Evolutionary conservation across 2,888 invertebrate species (phyloP), one percentile per base, ranked within the genome.

Genomic region (Sussaba pulchella): DNA sequence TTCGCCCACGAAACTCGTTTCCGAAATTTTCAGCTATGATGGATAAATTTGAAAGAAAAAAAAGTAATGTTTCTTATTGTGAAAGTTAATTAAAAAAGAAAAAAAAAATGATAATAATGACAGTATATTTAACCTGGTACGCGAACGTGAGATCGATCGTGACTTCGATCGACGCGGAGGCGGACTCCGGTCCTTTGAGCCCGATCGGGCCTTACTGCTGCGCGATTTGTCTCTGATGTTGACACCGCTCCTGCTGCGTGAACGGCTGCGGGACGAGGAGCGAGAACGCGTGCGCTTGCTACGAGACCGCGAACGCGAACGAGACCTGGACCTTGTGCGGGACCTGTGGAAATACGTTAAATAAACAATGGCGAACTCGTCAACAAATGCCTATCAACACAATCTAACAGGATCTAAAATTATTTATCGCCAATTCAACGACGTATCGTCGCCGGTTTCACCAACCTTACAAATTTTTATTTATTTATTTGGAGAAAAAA

Each of bases 191-290:
- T 90, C 90, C 85, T 88, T 88, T n/a, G 91, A 91, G 41, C 80
- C 85, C 1, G 91, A 91, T 83, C 89, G 85, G 43, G 85, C 88
- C 78, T 90, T 92, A 81, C 88, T 92, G 82, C 87, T 89, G 79
- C 89, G 88, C 41, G 88, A 87, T 69, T 88, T 90, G 69, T 87
- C 87, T 84, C 87, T 86, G 47, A 76, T 83, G 45, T 84, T 75
- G 85, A 63, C 83, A 12, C 77, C 82, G 71, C 84, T 87, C 76
- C 87, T 87, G 85, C 90, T 91, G 77, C 94, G 94, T 17, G 95
- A 95, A 74, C 95, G 94, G 78, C 95, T 95, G 86, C 95, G 94
- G 24, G 95, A 95, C 87, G 95, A 94, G 84, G 95, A 95, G 21
- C 95, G 94, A 85, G 93, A 93, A 67, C 93, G 90, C 50, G 93